phyloP scores from a whole-genome alignment of 2,888 invertebrate genomes.

The Subacronicta megacephala region DNA sequence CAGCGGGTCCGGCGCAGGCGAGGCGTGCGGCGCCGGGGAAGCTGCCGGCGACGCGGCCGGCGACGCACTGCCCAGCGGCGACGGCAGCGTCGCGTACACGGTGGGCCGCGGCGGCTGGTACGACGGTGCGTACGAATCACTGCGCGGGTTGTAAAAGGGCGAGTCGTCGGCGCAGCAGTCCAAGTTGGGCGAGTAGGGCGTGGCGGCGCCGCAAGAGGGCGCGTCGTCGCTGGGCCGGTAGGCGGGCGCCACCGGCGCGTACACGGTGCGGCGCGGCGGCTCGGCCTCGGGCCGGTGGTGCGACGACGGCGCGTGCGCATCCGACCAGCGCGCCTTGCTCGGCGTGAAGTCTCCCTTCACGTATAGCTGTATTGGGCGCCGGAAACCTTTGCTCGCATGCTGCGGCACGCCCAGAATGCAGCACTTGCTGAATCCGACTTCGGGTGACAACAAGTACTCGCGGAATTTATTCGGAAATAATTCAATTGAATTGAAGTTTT shows the following conservation, averaged over 20 bases:
- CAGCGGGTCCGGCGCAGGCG: slow-evolving; percentile 67
- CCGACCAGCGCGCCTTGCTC: slow-evolving; percentile 91
- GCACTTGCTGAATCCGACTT: slow-evolving; percentile 97
- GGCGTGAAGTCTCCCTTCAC: slow-evolving; percentile 91
- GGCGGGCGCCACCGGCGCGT: slow-evolving; percentile 84
- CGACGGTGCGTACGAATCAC: slow-evolving; percentile 87
- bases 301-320: slow-evolving; percentile 91
- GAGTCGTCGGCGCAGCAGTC: slow-evolving; percentile 85
- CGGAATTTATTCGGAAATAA: slow-evolving; percentile 98
- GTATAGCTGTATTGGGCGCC: slow-evolving; percentile 93
- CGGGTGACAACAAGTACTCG: slow-evolving; percentile 96
- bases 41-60: slow-evolving; percentile 81
- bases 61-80: slow-evolving; percentile 80
- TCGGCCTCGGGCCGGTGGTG: slow-evolving; percentile 90
- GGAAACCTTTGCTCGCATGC: slow-evolving; percentile 96
- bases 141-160: slow-evolving; percentile 87
- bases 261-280: slow-evolving; percentile 87
- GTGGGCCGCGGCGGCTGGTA: slow-evolving; percentile 86
- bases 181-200: slow-evolving; percentile 85
- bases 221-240: slow-evolving; percentile 87
- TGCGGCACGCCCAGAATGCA: slow-evolving; percentile 95
- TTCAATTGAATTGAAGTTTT: slow-evolving; percentile 95
- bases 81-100: slow-evolving; percentile 86
- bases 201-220: slow-evolving; percentile 87
- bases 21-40: slow-evolving; percentile 76